These are phyloP conservation scores for Panzeria rudis DNA, from an alignment of 2,888 invertebrate genomes.

Conservation along the genomic window DNA sequence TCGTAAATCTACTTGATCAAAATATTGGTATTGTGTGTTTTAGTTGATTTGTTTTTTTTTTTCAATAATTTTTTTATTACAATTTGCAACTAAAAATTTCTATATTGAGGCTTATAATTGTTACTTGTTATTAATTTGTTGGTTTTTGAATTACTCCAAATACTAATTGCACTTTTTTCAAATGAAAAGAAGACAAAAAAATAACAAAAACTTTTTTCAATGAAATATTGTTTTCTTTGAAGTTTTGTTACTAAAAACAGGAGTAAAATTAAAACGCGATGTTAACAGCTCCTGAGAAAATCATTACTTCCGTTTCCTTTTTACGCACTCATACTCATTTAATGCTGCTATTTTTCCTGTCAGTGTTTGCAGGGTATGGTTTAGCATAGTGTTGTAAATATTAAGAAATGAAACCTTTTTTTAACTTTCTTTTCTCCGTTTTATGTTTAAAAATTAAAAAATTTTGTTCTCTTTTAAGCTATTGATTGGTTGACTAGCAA, in stretches of 20 bases:
- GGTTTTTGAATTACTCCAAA: constrained; percentile 72
- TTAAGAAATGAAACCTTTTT: constrained; percentile 71
- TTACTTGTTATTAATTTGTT: constrained; percentile 67
- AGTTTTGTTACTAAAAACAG: constrained; percentile 26
- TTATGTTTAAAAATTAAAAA: neutral
- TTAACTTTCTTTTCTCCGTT: constrained; percentile 34
- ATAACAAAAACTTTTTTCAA: constrained; percentile 15
- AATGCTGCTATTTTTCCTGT: neutral
- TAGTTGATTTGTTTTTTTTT: constrained; percentile 65
- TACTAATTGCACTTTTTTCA: constrained; percentile 74
- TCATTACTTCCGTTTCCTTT: neutral
- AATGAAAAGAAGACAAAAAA: constrained; percentile 37
- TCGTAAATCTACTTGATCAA: constrained; percentile 64
- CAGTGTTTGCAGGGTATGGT: neutral
- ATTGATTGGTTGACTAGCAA: constrained; percentile 72
- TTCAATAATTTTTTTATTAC: constrained; percentile 52
- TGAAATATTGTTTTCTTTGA: constrained; percentile 52
- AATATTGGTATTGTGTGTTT: constrained; percentile 73
- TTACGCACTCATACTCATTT: neutral
- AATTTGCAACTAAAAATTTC: constrained; percentile 71
- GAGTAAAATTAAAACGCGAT: constrained; percentile 9
- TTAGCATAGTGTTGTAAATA: constrained; percentile 37
- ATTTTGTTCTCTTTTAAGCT: constrained; percentile 9
- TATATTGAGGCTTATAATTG: constrained; percentile 75
- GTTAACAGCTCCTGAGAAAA: constrained; percentile 24